Evolutionary conservation across 2,888 invertebrate species (phyloP), one percentile per base, ranked within the genome.

Genomic region (Macropis europaea): DNA sequence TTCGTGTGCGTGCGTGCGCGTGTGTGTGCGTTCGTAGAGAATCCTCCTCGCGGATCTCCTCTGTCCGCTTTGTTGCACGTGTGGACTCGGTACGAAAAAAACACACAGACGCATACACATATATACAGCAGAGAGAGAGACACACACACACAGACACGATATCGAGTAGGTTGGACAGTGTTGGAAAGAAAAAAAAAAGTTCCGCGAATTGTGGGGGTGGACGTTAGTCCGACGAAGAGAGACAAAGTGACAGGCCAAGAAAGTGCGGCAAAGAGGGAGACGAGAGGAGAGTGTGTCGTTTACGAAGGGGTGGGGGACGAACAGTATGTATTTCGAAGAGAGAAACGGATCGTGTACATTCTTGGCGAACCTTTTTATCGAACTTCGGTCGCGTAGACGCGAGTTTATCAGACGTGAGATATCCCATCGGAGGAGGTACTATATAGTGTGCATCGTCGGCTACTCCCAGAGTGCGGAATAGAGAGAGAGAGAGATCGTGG

Each of bases 151-250:
- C n/a, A 57, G 40, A 42, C 36, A 30, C 26, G 26, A 57, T n/a
- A n/a, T 64, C 59, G 15, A 76, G 66, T 79, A 73, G 52, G 67
- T 52, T 73, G 64, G 42, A 72, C 64, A 81, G 77, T 81, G 81
- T 83, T 81, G n/a, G n/a, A n/a, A n/a, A n/a, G n/a, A n/a, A n/a
- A n/a, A n/a, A n/a, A n/a, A 77, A 81, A 81, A 81, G 72, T 76
- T 73, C 52, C 52, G 64, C 34, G 69, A n/a, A 68, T 68, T 66
- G 66, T 62, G 76, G 75, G 72, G 75, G 66, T 64, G 75, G 59
- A 64, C 53, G 48, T 70, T 64, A 6, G 63, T 22, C 24, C 42
- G 59, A 61, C 40, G 38, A 63, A 67, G 63, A 62, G 66, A 43
- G 73, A 75, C 59, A 42, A 60, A 68, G 59, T 42, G 53, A 47